A percentile compares a stretch with the other conserved stretches of the same genome.
These are phyloP conservation scores for Ageneiosus marmoratus DNA, from an alignment of 2,113 vertebrate species.

Conservation along the genomic window DNA sequence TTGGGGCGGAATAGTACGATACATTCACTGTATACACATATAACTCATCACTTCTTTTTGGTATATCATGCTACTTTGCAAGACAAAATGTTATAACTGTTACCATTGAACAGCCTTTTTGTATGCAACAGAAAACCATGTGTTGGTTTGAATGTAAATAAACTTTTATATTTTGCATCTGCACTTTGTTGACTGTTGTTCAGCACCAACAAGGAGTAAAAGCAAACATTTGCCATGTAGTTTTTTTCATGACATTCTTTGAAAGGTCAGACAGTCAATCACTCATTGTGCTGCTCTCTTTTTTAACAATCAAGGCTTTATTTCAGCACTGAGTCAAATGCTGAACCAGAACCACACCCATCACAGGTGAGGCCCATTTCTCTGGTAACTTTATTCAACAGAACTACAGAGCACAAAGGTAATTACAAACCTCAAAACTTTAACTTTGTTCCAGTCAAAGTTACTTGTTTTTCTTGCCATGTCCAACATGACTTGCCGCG, in stretches of 20 bases:
- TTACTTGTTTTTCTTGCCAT: neutral
- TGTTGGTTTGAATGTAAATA: neutral
- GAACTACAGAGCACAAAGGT: neutral
- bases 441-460: neutral
- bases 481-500: neutral
- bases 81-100: neutral
- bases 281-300: conserved; percentile 42
- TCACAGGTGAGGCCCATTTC: conserved; percentile 34
- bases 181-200: neutral
- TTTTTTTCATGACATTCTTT: neutral
- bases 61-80: neutral
- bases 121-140: neutral
- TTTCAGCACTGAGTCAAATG: conserved; percentile 63
- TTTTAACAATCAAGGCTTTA: conserved; percentile 64
- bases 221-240: neutral
- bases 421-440: neutral
- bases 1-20: neutral
- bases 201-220: neutral
- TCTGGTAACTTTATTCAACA: conserved; percentile 3
- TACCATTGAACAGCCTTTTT: no score
- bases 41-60: neutral
- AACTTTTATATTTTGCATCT: neutral
- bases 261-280: conserved; percentile 11
- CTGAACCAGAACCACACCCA: conserved; percentile 54
- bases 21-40: neutral